Base-by-base conservation (phyloP, 2,888 invertebrate species). In the Cataglyphis rosenhaueri region DNA sequence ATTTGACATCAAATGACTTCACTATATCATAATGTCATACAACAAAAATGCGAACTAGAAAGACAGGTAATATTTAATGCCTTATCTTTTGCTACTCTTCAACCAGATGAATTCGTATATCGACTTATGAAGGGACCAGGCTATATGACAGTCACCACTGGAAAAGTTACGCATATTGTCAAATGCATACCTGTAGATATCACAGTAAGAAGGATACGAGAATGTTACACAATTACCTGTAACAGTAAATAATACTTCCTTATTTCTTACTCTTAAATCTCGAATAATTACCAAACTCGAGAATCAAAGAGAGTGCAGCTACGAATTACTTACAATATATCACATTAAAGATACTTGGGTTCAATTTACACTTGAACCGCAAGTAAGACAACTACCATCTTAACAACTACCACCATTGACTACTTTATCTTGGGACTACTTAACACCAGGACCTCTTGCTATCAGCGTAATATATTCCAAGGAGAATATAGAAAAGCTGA, bases 231-330 rank as follows among this genome's bases (percentile, higher is more conserved):
- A 1, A 15, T 12, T 59, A 10, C 57, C 12, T 1, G 4, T 15
- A 2, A 25, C 5, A 0, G 4, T 25, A 5, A 0, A 12, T 1
- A 59, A 59, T 1, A 0, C 0, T 0, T 59, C 29, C 8, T 5
- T 59, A 1, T 59, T 29, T 15, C 12, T 29, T 0, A 15, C 12
- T 3, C 29, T 15, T 0, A 29, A 29, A 3, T 25, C 25, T 1
- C 57, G 21, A 10, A 12, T 59, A 25, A 9, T 59, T 0, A 5
- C 12, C 5, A 57, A 57, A 12, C 12, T 5, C 15, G 15, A 0
- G 4, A 25, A 3, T 25, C 3, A 25, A 25, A 10, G 57, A 3
- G 15, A 59, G 5, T 29, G 57, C 12, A 59, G 12, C 1, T 59
- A 3, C 0, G 57, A 25, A 25, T 5, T 59, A 1, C 15, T 12